Conservation (phyloP, 2,888 invertebrate species). For the Diaphora mendica region DNA sequence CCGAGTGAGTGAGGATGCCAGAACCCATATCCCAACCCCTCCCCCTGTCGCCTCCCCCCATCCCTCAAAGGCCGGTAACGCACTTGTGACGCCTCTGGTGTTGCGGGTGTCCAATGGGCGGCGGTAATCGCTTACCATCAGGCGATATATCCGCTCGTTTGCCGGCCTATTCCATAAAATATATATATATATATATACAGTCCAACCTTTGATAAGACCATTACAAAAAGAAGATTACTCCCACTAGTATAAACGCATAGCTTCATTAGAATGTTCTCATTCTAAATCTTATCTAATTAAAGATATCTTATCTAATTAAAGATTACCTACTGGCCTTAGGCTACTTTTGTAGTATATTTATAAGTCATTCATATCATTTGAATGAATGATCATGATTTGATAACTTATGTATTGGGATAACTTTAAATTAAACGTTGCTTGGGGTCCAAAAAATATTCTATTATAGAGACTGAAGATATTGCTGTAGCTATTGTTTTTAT, state of each 20-base stretch:
- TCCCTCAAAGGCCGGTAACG: too few species aligned
- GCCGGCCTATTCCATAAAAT: too few species aligned
- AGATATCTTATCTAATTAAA: background rate
- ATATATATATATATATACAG: too few species aligned
- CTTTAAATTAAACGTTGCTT: background rate
- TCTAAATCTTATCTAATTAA: background rate
- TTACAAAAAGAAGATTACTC: background rate
- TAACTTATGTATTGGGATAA: background rate
- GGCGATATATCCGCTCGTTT: too few species aligned
- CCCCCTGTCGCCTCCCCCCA: too few species aligned
- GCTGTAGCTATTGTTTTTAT: too few species aligned
- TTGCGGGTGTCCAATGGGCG: too few species aligned
- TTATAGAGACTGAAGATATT: background rate
- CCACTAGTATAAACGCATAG: background rate
- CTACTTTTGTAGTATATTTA: background rate
- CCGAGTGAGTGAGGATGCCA: too few species aligned
- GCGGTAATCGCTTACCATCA: too few species aligned
- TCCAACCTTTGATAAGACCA: background rate
- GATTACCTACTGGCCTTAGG: background rate
- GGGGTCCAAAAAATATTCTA: background rate
- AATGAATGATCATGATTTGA: background rate
- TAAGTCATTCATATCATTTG: background rate
- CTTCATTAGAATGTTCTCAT: background rate
- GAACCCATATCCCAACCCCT: too few species aligned
- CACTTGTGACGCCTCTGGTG: too few species aligned